A percentile compares a stretch with the other conserved stretches of the same genome.
These are phyloP conservation scores for Phragmatobia fuliginosa DNA, from an alignment of 2,888 invertebrate species.

Conservation along the genomic window DNA sequence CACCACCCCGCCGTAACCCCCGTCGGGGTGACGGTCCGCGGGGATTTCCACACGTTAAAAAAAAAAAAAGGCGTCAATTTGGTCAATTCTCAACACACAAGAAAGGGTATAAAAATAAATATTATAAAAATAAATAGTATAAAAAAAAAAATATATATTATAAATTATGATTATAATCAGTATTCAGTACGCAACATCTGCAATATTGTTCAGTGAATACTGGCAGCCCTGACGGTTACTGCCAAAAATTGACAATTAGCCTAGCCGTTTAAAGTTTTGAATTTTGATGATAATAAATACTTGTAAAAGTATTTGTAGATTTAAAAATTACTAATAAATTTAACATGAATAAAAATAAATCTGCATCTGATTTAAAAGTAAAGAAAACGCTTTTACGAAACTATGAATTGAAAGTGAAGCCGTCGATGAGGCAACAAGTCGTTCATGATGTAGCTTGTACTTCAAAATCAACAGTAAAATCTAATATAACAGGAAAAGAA, in stretches of 20 bases:
- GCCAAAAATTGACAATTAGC: constrained; percentile 12
- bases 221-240: constrained; percentile 2
- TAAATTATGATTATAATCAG: no score
- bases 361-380: constrained; percentile 70
- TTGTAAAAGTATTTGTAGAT: not conserved
- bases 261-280: constrained; percentile 36
- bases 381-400: constrained; percentile 78
- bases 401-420: constrained; percentile 64
- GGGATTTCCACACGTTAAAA: no score
- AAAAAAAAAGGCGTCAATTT: no score
- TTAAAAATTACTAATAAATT: not conserved
- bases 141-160: no score
- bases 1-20: no score
- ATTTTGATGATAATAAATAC: constrained; percentile 33
- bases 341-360: constrained; percentile 42
- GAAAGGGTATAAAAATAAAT: no score
- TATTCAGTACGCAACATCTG: not conserved
- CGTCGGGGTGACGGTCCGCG: no score
- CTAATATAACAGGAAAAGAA: constrained; percentile 53
- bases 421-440: constrained; percentile 52
- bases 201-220: not conserved
- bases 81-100: no score
- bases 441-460: constrained; percentile 61
- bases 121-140: no score
- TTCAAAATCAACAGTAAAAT: constrained; percentile 41